Evolutionary conservation across 2,113 vertebrate genomes (phyloP).

Genomic region (Passer montanus): DNA sequence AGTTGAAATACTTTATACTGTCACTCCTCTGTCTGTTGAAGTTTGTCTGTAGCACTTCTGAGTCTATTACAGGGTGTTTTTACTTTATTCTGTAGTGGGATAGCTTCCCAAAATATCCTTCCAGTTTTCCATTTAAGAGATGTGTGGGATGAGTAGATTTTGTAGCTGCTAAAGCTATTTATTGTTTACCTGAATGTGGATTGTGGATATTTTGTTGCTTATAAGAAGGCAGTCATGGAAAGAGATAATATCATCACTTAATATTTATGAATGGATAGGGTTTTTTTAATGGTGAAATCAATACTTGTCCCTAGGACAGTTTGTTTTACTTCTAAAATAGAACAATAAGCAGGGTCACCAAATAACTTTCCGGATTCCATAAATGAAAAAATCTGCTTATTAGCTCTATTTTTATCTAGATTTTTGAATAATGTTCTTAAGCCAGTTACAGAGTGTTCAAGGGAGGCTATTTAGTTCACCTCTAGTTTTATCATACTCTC

Average conservation of each 20-base stretch:
- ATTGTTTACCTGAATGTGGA: background rate
- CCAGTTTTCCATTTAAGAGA: background rate
- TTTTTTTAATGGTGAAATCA: conserved; percentile 6
- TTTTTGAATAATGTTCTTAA: background rate
- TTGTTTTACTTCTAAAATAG: conserved; percentile 34
- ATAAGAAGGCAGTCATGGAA: background rate
- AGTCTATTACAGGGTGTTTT: background rate
- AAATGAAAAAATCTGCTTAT: conserved; percentile 2
- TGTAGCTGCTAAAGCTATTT: background rate
- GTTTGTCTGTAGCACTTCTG: background rate
- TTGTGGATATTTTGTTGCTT: background rate
- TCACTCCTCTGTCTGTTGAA: background rate
- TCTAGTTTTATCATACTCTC: background rate
- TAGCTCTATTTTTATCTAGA: background rate
- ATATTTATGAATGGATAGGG: conserved; percentile 43
- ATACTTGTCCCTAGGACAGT: conserved; percentile 2
- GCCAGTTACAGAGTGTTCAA: background rate
- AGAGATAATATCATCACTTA: conserved; percentile 4
- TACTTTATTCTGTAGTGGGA: background rate
- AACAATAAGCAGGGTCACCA: background rate
- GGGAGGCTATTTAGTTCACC: background rate
- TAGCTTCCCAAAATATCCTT: background rate
- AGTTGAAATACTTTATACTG: background rate
- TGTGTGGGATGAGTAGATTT: background rate
- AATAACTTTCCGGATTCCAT: background rate